Evolutionary conservation across 2,113 vertebrate species (phyloP), one percentile per base, ranked within the genome.

Genomic region (Callorhinus ursinus): DNA sequence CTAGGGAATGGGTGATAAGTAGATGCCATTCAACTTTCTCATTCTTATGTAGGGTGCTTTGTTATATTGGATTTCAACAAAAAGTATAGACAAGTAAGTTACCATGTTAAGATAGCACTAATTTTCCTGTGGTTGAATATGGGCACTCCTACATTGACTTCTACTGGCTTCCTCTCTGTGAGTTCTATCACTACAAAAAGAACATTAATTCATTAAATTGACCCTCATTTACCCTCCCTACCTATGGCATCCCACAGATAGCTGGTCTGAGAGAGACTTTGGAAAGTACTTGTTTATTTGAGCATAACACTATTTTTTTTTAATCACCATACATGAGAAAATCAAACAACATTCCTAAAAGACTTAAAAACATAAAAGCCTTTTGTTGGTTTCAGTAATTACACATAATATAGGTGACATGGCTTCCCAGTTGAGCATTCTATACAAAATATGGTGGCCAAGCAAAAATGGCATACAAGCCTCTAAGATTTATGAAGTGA

Each of bases 1-100:
- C 13, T 79, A 59, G 14, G 11, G 2, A n/a, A 69, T 46, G 22
- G 13, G 36, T 93, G 67, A 88, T 95, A 55, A 96, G 83, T 93
- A 82, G 49, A 61, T 59, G 3, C 7, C n/a, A 65, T 93, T 97
- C n/a, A 88, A 65, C 22, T n/a, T 91, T 88, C 24, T 92, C 11
- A 80, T 95, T 96, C 69, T 76, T 93, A 15, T n/a, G 7, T 51
- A 82, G 14, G 1, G 15, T 59, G 26, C 18, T 93, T 88, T 89
- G 69, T 39, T 61, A 86, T 69, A 82, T 67, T 93, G 72, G 18
- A 91, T 89, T 96, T 97, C 59, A 93, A 71, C 19, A 88, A 83
- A 31, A 92, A 95, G n/a, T 93, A 33, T 22, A 69, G 74, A 42
- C 81, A 94, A 96, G 93, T 95, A 88, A 96, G 39, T 96, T 96